Conservation (phyloP, 2,113 vertebrate genomes). For the Gallinago jamesoni region DNA sequence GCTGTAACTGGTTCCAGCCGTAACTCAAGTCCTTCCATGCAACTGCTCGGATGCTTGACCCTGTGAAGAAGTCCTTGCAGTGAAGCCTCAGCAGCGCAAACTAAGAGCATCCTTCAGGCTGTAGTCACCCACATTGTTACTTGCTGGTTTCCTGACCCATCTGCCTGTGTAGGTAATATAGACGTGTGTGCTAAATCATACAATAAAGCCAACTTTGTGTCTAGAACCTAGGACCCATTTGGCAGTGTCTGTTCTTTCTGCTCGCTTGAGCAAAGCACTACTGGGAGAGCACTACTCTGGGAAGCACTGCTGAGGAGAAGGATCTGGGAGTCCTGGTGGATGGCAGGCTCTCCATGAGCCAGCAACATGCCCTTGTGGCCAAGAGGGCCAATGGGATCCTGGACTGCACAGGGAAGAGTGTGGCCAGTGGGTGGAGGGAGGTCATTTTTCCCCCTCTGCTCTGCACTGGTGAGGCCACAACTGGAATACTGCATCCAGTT, state of each 20-base stretch:
- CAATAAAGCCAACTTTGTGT: conserved; percentile 38
- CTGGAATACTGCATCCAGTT: too few relatives aligned
- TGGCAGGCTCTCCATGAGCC: too few relatives aligned
- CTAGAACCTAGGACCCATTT: not conserved
- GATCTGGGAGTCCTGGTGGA: too few relatives aligned
- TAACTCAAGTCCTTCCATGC: not conserved
- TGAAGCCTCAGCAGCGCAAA: not conserved
- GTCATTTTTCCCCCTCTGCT: too few relatives aligned
- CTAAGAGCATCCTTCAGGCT: rapidly evolving
- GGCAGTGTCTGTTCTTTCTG: not conserved
- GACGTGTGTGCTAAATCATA: not conserved
- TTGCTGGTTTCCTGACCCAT: not conserved
- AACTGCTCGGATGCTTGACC: rapidly evolving
- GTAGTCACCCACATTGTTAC: not conserved
- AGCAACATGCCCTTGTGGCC: too few relatives aligned
- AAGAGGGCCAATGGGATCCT: too few relatives aligned
- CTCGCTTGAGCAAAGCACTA: rapidly evolving
- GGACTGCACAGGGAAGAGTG: too few relatives aligned
- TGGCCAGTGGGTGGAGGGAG: too few relatives aligned
- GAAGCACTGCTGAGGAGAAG: too few relatives aligned
- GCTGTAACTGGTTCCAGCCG: not conserved
- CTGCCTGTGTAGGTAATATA: not conserved
- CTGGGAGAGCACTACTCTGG: too few relatives aligned
- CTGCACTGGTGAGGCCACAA: too few relatives aligned
- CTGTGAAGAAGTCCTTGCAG: not conserved